Percentiles rank a stretch among this genome's conserved stretches.
Conservation (phyloP, 2,113 vertebrate genomes). For the Cinclus mexicanus region DNA sequence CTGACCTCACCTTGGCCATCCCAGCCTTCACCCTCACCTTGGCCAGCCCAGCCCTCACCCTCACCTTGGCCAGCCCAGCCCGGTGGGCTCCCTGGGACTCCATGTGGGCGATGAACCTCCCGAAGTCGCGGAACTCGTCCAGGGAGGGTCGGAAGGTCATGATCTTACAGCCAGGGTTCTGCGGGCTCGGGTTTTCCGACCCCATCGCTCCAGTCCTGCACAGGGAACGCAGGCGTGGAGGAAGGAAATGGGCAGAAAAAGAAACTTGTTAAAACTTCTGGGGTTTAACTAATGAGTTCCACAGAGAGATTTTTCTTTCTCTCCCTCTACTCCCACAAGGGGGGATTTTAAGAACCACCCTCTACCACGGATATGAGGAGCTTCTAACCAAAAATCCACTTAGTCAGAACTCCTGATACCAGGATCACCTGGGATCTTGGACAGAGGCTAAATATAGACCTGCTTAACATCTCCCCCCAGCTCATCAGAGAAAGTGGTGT, state of each 20-base stretch:
- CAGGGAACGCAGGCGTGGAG: too few species aligned
- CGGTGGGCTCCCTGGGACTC: constrained; percentile 94
- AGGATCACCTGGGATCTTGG: neutral
- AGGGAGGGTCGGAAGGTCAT: constrained; percentile 95
- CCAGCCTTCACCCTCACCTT: constrained; percentile 34
- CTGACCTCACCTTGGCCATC: too few species aligned
- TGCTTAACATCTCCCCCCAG: neutral
- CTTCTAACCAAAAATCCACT: neutral
- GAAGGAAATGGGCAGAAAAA: neutral
- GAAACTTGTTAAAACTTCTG: neutral
- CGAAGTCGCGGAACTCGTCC: constrained; percentile 94
- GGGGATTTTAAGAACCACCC: neutral
- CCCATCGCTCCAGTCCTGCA: constrained; percentile 68
- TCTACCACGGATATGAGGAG: neutral
- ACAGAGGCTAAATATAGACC: neutral
- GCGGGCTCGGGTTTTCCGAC: constrained; percentile 76
- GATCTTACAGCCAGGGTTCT: constrained; percentile 93
- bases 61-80: constrained; percentile 78
- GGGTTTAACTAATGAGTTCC: neutral
- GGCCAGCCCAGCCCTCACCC: constrained; percentile 83
- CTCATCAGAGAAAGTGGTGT: fast-evolving
- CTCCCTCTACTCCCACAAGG: fast-evolving
- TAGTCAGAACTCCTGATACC: neutral
- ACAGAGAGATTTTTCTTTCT: neutral
- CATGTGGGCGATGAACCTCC: constrained; percentile 90